phyloP scores from a whole-genome alignment of 2,797 vertebrate species.

The Serranus cabrilla region DNA sequence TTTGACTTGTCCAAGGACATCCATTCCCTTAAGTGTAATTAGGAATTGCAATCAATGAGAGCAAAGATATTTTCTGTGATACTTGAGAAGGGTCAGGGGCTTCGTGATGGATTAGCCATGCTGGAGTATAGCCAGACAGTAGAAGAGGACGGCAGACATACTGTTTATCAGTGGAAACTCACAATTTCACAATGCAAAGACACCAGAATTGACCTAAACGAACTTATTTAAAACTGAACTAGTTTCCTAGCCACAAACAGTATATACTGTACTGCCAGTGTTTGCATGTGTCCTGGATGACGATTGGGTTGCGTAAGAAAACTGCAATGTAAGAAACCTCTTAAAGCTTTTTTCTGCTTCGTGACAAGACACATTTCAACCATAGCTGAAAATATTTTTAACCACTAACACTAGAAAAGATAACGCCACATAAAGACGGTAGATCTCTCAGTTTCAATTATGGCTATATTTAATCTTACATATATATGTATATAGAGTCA shows the following conservation, averaged over 20 bases:
- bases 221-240: not conserved
- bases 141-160: conserved; percentile 18
- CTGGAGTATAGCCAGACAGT: conserved; percentile 29
- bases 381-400: not conserved
- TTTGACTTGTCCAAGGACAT: not conserved
- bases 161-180: not conserved
- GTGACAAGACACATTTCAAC: conserved; percentile 1
- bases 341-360: not conserved
- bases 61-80: conserved; percentile 10
- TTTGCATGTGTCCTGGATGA: not conserved
- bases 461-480: conserved; percentile 28
- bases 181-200: not conserved
- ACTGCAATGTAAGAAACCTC: not conserved
- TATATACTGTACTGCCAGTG: not conserved
- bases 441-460: conserved; percentile 14
- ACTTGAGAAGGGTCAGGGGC: conserved; percentile 25
- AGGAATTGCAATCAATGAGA: conserved; percentile 5
- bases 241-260: not conserved
- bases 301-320: not conserved
- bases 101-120: conserved; percentile 23
- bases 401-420: not conserved
- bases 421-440: not conserved
- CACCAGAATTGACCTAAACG: not conserved
- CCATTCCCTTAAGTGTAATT: conserved; percentile 11
- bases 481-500: conserved; percentile 26